Evolutionary conservation across 2,113 vertebrate species (phyloP).

Genomic region (Hydropotes inermis): DNA sequence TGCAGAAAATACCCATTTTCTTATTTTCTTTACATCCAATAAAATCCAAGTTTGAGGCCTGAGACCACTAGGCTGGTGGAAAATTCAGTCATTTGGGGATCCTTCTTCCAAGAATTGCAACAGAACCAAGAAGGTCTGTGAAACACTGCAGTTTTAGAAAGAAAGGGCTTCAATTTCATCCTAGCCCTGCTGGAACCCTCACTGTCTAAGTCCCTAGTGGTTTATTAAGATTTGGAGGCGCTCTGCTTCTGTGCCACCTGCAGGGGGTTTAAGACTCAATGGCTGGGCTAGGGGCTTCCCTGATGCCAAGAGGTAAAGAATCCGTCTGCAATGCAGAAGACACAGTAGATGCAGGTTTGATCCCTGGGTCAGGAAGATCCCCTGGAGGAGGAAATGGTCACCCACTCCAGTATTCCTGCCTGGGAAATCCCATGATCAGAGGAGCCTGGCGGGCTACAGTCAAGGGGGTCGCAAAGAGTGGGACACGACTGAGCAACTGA

Average conservation of each 20-base stretch:
- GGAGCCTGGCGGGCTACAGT: not conserved
- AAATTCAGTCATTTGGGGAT: not conserved
- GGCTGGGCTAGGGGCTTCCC: not conserved
- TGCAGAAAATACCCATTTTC: not conserved
- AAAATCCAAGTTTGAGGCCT: not conserved
- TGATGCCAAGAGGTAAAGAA: not conserved
- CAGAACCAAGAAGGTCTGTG: not conserved
- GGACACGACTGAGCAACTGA: not conserved
- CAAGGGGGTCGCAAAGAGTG: not conserved
- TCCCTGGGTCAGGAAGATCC: not conserved
- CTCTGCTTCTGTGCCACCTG: not conserved
- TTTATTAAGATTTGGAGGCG: not conserved
- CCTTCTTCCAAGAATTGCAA: not conserved
- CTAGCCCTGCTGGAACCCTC: not conserved
- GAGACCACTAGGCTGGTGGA: not conserved
- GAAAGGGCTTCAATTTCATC: not conserved
- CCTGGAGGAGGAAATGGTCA: not conserved
- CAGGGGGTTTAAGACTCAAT: not conserved
- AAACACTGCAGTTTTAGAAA: not conserved
- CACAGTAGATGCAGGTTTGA: not conserved
- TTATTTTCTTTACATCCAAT: not conserved
- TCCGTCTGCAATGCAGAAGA: not conserved
- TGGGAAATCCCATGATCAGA: not conserved
- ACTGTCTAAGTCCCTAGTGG: not conserved
- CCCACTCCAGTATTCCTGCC: not conserved